These are phyloP conservation scores for Eudyptes chrysolophus DNA, from an alignment of 2,113 vertebrate genomes.

Conservation along the genomic window DNA sequence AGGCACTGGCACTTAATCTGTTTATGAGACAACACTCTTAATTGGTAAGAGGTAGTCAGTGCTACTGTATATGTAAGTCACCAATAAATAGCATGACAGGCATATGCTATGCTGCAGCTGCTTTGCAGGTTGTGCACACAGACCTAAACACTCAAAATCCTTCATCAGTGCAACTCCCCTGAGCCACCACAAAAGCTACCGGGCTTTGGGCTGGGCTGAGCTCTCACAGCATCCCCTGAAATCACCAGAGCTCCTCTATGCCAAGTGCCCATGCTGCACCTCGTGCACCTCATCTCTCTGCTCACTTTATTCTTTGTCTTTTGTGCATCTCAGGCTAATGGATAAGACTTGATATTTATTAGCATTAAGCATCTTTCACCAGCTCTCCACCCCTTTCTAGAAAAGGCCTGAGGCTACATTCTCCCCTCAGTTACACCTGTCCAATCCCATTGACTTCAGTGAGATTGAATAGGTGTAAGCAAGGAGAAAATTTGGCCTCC, in stretches of 20 bases:
- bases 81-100: not conserved
- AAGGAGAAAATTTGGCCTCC: slow-evolving; percentile 65
- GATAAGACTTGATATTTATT: slow-evolving; percentile 52
- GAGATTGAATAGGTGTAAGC: slow-evolving; percentile 58
- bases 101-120: not conserved
- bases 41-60: slow-evolving; percentile 15
- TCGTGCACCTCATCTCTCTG: not conserved
- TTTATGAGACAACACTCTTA: slow-evolving; percentile 32
- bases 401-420: slow-evolving; percentile 62
- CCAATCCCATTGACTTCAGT: slow-evolving; percentile 59
- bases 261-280: not conserved
- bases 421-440: slow-evolving; percentile 66
- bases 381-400: slow-evolving; percentile 36
- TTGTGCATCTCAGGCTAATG: slow-evolving; percentile 22
- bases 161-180: not conserved
- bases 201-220: not conserved
- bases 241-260: not conserved
- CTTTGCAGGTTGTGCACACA: not conserved
- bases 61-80: not conserved
- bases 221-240: not conserved
- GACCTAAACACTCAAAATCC: not conserved
- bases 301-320: not conserved
- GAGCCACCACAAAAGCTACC: not conserved
- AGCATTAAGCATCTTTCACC: slow-evolving; percentile 44
- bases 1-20: slow-evolving; percentile 32